These are phyloP conservation scores for Epirrhoe tristata DNA, from an alignment of 2,888 invertebrate species.

Conservation along the genomic window DNA sequence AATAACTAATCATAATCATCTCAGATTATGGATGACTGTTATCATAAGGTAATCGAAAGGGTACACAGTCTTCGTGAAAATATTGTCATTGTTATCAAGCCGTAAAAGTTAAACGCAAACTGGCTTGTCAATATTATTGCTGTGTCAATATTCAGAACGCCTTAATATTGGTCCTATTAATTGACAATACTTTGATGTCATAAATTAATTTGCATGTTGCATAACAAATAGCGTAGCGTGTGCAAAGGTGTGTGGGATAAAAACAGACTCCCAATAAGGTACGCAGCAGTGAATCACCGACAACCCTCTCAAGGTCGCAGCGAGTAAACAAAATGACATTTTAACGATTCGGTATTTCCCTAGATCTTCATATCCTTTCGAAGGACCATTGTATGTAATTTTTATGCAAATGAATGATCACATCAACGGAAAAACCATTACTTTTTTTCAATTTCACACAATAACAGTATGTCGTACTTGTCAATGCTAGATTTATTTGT, in stretches of 20 bases:
- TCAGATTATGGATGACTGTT: neutral
- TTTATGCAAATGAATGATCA: slow-evolving; percentile 53
- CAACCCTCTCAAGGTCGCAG: slow-evolving; percentile 28
- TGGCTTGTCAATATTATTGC: neutral
- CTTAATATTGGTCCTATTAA: neutral
- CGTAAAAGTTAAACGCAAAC: neutral
- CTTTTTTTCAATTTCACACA: slow-evolving; percentile 54
- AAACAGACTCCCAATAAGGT: slow-evolving; percentile 44
- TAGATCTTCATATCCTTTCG: slow-evolving; percentile 37
- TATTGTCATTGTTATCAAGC: neutral
- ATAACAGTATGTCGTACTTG: slow-evolving; percentile 61
- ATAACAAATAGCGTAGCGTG: slow-evolving; percentile 18
- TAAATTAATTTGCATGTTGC: slow-evolving; percentile 27
- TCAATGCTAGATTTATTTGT: slow-evolving; percentile 72
- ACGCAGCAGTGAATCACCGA: slow-evolving; percentile 45
- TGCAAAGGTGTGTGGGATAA: slow-evolving; percentile 33
- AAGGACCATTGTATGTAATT: slow-evolving; percentile 37
- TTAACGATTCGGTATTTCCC: slow-evolving; percentile 44
- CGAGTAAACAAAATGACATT: slow-evolving; percentile 32
- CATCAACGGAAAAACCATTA: slow-evolving; percentile 57
- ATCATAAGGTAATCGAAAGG: slow-evolving; percentile 2
- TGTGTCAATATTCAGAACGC: neutral
- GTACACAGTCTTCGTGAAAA: neutral
- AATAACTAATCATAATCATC: slow-evolving; percentile 23
- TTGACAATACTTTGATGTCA: slow-evolving; percentile 10